Conservation (phyloP, 2,888 invertebrate genomes). For the Gymnosoma rotundatum region DNA sequence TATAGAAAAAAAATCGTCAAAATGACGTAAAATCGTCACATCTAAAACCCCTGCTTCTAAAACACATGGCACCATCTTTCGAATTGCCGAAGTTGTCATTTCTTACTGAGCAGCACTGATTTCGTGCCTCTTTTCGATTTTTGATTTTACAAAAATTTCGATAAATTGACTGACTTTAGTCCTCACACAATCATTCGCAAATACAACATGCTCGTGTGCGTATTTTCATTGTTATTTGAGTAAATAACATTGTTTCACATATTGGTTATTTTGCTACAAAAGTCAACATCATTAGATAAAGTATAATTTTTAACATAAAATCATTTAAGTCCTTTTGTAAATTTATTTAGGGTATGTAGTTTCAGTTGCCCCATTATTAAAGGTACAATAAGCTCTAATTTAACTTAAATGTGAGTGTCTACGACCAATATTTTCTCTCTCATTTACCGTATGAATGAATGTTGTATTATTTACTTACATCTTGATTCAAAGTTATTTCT, state of each 20-base stretch:
- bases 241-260: too few relatives aligned
- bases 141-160: too few relatives aligned
- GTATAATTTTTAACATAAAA: not conserved
- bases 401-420: not conserved
- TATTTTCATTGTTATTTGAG: not conserved
- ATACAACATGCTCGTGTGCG: not conserved
- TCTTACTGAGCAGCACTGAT: too few relatives aligned
- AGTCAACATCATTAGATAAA: not conserved
- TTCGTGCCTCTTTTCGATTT: too few relatives aligned
- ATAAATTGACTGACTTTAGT: not conserved
- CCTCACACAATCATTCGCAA: not conserved
- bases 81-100: too few relatives aligned
- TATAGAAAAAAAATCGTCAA: too few relatives aligned
- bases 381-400: not conserved
- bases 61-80: too few relatives aligned
- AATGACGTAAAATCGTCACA: too few relatives aligned
- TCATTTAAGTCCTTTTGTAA: not conserved
- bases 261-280: too few relatives aligned
- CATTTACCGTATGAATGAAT: not conserved
- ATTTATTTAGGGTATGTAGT: not conserved
- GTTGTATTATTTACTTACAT: constrained; percentile 19
- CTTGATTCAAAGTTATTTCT: constrained; percentile 5
- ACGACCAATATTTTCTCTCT: not conserved
- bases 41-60: too few relatives aligned
- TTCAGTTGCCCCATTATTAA: not conserved